Conservation (phyloP, 2,797 vertebrate genomes). For the Peromyscus aztecus region DNA sequence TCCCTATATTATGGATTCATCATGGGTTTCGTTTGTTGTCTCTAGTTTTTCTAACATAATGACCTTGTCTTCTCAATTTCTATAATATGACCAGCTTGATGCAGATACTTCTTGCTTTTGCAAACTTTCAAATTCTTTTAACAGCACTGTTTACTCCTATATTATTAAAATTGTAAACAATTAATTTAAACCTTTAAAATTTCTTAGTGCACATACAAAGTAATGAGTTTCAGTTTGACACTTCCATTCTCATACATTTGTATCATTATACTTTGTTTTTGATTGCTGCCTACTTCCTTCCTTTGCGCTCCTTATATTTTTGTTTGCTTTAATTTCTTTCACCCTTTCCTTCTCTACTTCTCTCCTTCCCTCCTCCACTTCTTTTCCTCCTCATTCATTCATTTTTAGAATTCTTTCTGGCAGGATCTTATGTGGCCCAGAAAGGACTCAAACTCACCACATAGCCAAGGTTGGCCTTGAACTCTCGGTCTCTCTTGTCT, state of each 20-base stretch:
- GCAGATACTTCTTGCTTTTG: background rate
- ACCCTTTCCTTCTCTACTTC: background rate
- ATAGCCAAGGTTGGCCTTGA: background rate
- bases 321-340: background rate
- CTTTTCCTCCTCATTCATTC: background rate
- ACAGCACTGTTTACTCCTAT: background rate
- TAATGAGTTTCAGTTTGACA: background rate
- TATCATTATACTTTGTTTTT: background rate
- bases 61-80: background rate
- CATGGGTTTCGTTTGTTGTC: background rate
- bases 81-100: background rate
- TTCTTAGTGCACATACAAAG: background rate
- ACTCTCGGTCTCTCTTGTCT: background rate
- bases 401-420: background rate
- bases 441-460: background rate
- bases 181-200: background rate
- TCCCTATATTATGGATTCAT: background rate
- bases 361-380: background rate
- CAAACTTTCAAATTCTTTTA: constrained; percentile 7
- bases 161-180: background rate
- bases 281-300: background rate
- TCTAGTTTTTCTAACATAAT: background rate
- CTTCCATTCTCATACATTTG: background rate
- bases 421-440: background rate
- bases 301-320: background rate